Evolutionary conservation across 2,797 vertebrate species (phyloP), one percentile per base, ranked within the genome.

Genomic region (Botia almorhae): DNA sequence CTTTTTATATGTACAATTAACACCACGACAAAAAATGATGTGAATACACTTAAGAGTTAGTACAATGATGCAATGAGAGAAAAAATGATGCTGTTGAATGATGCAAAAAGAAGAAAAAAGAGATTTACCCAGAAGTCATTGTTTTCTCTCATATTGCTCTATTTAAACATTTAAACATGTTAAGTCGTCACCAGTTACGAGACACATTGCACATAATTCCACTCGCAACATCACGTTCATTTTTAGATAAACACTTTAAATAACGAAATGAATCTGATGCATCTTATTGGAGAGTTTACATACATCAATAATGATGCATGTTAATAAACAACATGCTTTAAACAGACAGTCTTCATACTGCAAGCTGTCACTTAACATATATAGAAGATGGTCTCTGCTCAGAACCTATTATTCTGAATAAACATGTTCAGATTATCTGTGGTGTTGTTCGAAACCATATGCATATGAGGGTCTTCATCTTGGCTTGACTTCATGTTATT

Each of bases 401-500:
- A 76, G 19, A 79, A 46, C 10, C 6, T 64, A 26, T 63, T 46
- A 70, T 63, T 71, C 51, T 21, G 33, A 36, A 16, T 50, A 61
- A 60, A 60, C 2, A 29, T 69, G 70, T 48, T 74, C 29, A 29
- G 1, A 29, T 29, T 29, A 29, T 29, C 29, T 29, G 29, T 29
- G 7, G 4, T 69, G 64, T 36, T 58, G 43, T 75, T 65, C n/a
- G 58, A 56, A 77, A 46, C 7, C 56, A 56, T 21, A 58, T 58
- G 50, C 43, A 26, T n/a, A 4, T 29, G 4, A 29, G 29, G 29
- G 29, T 29, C 29, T 29, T 29, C 29, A 29, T 29, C 29, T 29
- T 29, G 29, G 48, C 48, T 76, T 71, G 64, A 61, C 26, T 74
- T 21, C 21, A 43, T 80, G 48, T 12, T 77, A 11, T 78, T 75